Percentiles rank a stretch among this genome's conserved stretches.
phyloP scores from a whole-genome alignment of 2,797 vertebrate genomes.

The Neostethus bicornis region DNA sequence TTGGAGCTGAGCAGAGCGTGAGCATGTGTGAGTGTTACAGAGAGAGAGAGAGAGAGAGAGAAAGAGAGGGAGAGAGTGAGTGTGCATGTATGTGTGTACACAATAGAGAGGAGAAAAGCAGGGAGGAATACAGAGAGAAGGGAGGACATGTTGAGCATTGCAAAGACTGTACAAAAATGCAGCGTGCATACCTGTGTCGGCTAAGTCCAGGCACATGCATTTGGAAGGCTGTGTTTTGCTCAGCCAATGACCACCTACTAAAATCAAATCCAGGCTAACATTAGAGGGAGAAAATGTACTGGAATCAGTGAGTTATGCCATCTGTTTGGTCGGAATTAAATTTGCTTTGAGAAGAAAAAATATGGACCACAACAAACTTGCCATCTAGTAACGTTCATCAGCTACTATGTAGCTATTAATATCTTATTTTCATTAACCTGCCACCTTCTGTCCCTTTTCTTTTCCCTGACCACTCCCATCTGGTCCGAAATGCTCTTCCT shows the following conservation, averaged over 20 bases:
- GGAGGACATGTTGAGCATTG: conserved; percentile 31
- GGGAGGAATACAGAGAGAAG: conserved; percentile 23
- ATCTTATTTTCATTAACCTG: conserved; percentile 10
- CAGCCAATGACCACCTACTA: conserved; percentile 22
- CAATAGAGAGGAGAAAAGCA: conserved; percentile 34
- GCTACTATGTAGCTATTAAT: conserved; percentile 14
- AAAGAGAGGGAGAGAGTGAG: conserved; percentile 9
- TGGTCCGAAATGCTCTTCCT: no score
- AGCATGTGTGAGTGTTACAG: conserved; percentile 51
- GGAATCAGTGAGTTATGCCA: conserved; percentile 13
- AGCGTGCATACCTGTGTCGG: conserved; percentile 28
- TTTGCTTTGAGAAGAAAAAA: conserved; percentile 8
- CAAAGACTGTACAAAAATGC: conserved; percentile 35
- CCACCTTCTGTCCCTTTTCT: conserved; percentile 5
- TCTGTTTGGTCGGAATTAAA: conserved; percentile 17
- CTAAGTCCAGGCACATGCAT: conserved; percentile 27
- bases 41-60: conserved; percentile 15
- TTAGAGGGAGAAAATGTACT: conserved; percentile 1
- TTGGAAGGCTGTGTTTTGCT: conserved; percentile 25
- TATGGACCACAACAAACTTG: background rate
- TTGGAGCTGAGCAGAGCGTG: conserved; percentile 72
- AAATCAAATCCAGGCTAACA: conserved; percentile 30
- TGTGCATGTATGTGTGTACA: conserved; percentile 13
- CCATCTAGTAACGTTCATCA: conserved; percentile 2
- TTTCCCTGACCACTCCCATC: no score